Evolutionary conservation across 1,140 invertebrate species (phyloP), one percentile per base, ranked within the genome.

Genomic region (Aphaenogaster rudis): DNA sequence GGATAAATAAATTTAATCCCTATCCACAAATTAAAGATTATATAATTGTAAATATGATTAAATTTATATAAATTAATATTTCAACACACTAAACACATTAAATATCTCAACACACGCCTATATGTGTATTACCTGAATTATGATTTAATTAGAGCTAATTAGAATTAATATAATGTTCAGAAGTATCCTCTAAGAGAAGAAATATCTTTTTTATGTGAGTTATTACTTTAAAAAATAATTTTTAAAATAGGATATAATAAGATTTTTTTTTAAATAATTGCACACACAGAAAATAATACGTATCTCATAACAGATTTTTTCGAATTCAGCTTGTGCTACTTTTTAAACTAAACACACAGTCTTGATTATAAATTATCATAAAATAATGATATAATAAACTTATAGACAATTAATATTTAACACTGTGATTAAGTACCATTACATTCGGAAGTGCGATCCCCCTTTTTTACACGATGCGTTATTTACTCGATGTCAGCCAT

Each of bases 141-240:
- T 54, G 1, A 42, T 21, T 57, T 57, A 21, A 76, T 42, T 76
- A 59, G n/a, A 76, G 0, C 42, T 57, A 21, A 76, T 42, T 76
- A 59, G n/a, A 76, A 0, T 28, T 76, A 13, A 76, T 39, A 3
- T 76, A 76, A 76, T 54, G 1, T 4, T 39, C 7, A 21, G n/a
- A 42, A 57, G 59, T 59, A 59, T 76, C 7, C n/a, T 57, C 6
- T 74, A 7, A 74, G 0, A 54, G 9, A 52, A 39, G 1, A 3
- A 54, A 36, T 36, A 17, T n/a, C 36, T 9, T 71, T 50, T 52
- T 15, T 33, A 33, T 36, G 13, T 13, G 15, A 72, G 1, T 7
- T 54, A 17, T 57, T 57, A 39, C 7, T 21, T 54, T 15, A 39
- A 6, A 39, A 54, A 54, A 39, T 36, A 36, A 39, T 72, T 54